A percentile compares a stretch with the other conserved stretches of the same genome.
These are phyloP conservation scores for Colletes latitarsis DNA, from an alignment of 1,140 invertebrate genomes.

Conservation along the genomic window DNA sequence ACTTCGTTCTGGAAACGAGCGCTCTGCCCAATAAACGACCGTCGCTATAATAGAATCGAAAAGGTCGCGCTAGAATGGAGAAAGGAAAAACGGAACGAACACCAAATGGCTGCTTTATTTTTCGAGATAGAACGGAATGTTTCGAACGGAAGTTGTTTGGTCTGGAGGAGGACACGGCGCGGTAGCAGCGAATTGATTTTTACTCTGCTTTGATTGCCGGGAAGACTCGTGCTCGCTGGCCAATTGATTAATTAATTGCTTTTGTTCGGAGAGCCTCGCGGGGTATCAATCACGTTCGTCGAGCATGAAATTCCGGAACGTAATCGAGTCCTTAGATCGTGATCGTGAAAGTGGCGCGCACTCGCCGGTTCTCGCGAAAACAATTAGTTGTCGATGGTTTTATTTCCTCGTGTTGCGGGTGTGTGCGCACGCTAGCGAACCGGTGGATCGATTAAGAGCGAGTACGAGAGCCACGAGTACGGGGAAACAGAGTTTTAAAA, in stretches of 20 bases:
- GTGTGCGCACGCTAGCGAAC: constrained; percentile 1
- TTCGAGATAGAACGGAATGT: too few species aligned
- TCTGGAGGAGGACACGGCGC: too few species aligned
- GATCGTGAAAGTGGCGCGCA: neutral
- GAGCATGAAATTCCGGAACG: neutral
- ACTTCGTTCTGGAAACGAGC: too few species aligned
- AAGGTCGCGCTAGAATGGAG: too few species aligned
- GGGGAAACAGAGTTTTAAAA: neutral
- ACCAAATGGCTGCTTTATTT: too few species aligned
- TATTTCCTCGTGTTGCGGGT: neutral
- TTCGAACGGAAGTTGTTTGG: too few species aligned
- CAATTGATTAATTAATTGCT: neutral
- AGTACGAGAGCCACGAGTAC: too few species aligned
- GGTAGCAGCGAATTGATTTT: neutral
- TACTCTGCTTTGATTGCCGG: neutral
- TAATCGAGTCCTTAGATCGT: neutral
- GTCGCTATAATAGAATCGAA: too few species aligned
- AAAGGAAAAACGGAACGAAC: too few species aligned
- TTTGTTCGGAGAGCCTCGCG: neutral
- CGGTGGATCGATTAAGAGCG: neutral
- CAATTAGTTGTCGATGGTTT: neutral
- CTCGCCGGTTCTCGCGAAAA: neutral
- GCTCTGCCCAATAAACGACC: too few species aligned
- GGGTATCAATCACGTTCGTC: neutral
- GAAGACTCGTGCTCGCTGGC: neutral